Evolutionary conservation across 2,113 vertebrate species (phyloP).

Genomic region (Colossoma macropomum): DNA sequence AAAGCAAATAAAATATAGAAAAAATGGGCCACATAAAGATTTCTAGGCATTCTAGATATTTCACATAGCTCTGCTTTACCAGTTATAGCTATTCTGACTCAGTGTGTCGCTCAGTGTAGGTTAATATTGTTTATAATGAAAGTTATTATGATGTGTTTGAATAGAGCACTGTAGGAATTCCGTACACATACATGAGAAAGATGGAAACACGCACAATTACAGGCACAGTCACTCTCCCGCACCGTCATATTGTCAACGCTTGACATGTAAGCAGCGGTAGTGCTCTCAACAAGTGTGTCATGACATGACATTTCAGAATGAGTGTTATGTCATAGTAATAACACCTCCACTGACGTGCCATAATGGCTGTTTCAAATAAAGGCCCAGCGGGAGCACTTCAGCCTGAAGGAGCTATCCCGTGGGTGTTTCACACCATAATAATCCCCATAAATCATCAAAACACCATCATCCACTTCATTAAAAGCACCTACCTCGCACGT

Average conservation of each 20-base stretch:
- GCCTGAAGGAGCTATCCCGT: neutral
- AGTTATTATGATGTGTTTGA: no score
- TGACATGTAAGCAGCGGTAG: neutral
- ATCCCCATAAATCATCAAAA: neutral
- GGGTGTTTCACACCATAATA: neutral
- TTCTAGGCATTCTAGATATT: no score
- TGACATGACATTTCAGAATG: neutral
- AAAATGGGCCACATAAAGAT: no score
- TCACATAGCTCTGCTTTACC: no score
- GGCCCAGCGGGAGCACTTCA: neutral
- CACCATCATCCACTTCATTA: neutral
- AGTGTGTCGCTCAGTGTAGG: no score
- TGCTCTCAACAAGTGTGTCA: conserved; percentile 9
- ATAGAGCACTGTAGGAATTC: no score
- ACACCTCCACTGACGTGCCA: neutral
- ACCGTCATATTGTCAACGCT: neutral
- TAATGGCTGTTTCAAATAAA: neutral
- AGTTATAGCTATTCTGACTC: no score
- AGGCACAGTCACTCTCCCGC: neutral
- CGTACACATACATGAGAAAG: no score
- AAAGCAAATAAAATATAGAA: no score
- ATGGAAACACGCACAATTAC: conserved; percentile 5
- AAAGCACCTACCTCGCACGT: neutral
- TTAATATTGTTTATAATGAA: no score
- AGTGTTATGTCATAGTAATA: conserved; percentile 9